Evolutionary conservation across 2,888 invertebrate species (phyloP).

Genomic region (Phorcus lineatus): DNA sequence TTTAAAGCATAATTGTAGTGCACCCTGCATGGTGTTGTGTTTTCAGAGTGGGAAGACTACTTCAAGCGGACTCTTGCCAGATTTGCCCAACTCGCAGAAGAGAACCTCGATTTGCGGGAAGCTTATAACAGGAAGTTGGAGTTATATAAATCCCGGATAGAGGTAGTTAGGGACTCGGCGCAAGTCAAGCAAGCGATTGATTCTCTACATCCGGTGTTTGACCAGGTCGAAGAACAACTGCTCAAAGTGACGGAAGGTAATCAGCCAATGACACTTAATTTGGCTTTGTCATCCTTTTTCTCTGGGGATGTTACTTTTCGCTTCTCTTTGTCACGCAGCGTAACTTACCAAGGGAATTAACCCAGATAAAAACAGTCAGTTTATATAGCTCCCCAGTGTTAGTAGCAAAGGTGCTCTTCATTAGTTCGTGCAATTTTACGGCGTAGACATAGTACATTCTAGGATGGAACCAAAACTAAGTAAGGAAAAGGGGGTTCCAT

Average conservation of each 20-base stretch:
- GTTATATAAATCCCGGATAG: neutral
- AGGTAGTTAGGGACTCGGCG: conserved; percentile 33
- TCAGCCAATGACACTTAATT: neutral
- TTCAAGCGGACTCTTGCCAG: neutral
- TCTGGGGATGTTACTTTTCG: no score
- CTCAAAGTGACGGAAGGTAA: conserved; percentile 47
- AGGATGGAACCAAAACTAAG: no score
- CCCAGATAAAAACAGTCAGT: no score
- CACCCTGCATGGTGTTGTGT: neutral
- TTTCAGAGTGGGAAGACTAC: neutral
- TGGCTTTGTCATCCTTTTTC: no score
- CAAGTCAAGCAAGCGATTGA: conserved; percentile 40
- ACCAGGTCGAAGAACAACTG: conserved; percentile 49
- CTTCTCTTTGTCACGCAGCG: no score
- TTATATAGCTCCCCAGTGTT: no score
- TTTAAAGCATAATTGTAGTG: no score
- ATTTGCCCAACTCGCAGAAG: conserved; percentile 34
- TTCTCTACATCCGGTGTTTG: conserved; percentile 47
- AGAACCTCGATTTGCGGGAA: conserved; percentile 48
- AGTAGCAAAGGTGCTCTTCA: no score
- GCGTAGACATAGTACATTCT: no score
- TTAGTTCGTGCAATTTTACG: no score
- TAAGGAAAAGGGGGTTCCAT: no score
- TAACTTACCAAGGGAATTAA: no score
- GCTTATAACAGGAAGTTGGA: conserved; percentile 37